Conservation (phyloP, 2,888 invertebrate species). For the Drosophila meridiana region DNA sequence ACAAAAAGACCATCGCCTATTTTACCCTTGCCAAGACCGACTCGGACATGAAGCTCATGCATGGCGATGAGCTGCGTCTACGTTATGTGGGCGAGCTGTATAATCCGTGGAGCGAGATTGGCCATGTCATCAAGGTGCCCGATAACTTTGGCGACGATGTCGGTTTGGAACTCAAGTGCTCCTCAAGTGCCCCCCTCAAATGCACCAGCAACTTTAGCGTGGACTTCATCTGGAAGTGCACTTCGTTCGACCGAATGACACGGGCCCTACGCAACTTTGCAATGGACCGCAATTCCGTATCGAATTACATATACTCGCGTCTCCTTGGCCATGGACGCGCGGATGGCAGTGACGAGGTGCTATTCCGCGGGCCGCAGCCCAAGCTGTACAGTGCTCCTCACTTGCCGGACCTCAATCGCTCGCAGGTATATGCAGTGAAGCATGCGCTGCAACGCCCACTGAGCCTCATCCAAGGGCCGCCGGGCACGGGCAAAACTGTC, state of each 20-base stretch:
- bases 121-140: conserved; percentile 98
- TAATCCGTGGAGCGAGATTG: conserved; percentile 98
- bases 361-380: conserved; percentile 94
- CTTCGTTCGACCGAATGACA: conserved; percentile 99
- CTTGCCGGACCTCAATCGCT: conserved; percentile 98
- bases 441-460: conserved; percentile 98
- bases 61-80: conserved; percentile 97
- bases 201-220: conserved; percentile 98
- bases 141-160: conserved; percentile 99
- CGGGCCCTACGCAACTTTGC: conserved; percentile 97
- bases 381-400: conserved; percentile 99
- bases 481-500: conserved; percentile 98
- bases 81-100: conserved; percentile 97
- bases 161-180: conserved; percentile 97
- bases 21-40: conserved; percentile 99
- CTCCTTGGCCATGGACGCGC: conserved; percentile 97
- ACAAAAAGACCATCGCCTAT: conserved; percentile 98
- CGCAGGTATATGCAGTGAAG: conserved; percentile 98
- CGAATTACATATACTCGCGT: conserved; percentile 98
- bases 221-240: conserved; percentile 99
- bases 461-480: conserved; percentile 96
- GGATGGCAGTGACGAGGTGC: conserved; percentile 96
- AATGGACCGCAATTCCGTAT: conserved; percentile 97
- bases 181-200: conserved; percentile 96
- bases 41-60: conserved; percentile 99